Evolutionary conservation across 1,140 invertebrate genomes (phyloP), one percentile per base, ranked within the genome.

Genomic region (Steinernema feltiae): DNA sequence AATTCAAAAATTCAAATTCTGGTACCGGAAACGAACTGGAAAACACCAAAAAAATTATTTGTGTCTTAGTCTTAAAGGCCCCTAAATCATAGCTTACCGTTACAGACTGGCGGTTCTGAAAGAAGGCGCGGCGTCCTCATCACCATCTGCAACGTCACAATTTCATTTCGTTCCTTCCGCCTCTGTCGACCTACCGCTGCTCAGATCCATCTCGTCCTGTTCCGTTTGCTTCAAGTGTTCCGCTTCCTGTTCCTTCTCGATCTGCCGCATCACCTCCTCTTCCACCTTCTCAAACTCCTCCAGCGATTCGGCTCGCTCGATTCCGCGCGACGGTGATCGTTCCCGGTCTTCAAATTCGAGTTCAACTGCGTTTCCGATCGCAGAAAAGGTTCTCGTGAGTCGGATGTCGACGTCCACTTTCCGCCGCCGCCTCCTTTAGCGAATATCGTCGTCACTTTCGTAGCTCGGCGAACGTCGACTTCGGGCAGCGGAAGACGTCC

Each of bases 391-490:
- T 63, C 53, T 3, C 3, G 53, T 27, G 15, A 3, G 2, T 3
- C 24, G 15, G 12, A 7, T 15, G 12, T 21, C 24, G 53, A 3
- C 7, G 53, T 15, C 53, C 53, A 63, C 7, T 63, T 63, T 12
- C 53, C 53, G 24, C 15, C n/a, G n/a, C n/a, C n/a, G n/a, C 24
- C 53, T 63, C 53, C 53, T 63, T 63, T 3, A 63, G 53, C 24
- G 53, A 27, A 63, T 63, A 63, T 63, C 53, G 53, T 63, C 53
- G 53, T 63, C 53, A 21, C 53, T 63, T 27, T 63, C 53, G 53
- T 63, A 63, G 15, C 53, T 21, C 12, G 53, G 53, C 24, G 53
- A 7, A 63, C 24, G 24, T 63, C 53, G 7, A 63, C 53, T 63
- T 63, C 53, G 12, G 53, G 53, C 53, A 63, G 53, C 53, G 53